A percentile compares a stretch with the other conserved stretches of the same genome.
Conservation (phyloP, 2,888 invertebrate species). For the Sinohyriopsis cumingii region DNA sequence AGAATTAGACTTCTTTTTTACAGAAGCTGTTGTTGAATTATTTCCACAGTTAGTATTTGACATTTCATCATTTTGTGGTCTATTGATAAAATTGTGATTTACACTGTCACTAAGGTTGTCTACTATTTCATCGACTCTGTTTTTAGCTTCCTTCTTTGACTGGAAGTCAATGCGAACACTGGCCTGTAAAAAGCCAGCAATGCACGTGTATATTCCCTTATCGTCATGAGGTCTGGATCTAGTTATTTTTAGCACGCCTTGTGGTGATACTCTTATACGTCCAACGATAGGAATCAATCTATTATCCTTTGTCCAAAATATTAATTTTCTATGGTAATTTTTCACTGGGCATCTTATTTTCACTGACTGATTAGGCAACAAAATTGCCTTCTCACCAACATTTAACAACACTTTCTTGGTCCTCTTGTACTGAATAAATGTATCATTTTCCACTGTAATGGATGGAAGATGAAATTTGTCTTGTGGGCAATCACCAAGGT, state of each 20-base stretch:
- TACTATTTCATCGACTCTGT: constrained; percentile 41
- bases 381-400: constrained; percentile 53
- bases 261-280: constrained; percentile 48
- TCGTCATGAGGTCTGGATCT: constrained; percentile 53
- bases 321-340: constrained; percentile 52
- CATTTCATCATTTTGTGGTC: constrained; percentile 45
- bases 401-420: constrained; percentile 44
- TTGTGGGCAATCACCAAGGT: constrained; percentile 47
- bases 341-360: constrained; percentile 62
- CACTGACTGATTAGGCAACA: constrained; percentile 59
- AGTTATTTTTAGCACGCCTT: constrained; percentile 52
- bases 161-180: constrained; percentile 52
- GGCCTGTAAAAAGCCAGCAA: constrained; percentile 51
- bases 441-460: constrained; percentile 54
- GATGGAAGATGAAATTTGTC: constrained; percentile 36
- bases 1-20: constrained; percentile 10
- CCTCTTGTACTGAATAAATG: constrained; percentile 55
- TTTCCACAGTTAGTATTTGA: constrained; percentile 22
- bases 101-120: constrained; percentile 32
- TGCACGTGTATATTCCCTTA: constrained; percentile 56
- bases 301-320: constrained; percentile 61
- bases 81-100: constrained; percentile 35
- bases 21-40: constrained; percentile 14
- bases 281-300: constrained; percentile 53
- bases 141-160: constrained; percentile 43